Conservation (phyloP, 2,113 vertebrate genomes). For the Casuarius casuarius region DNA sequence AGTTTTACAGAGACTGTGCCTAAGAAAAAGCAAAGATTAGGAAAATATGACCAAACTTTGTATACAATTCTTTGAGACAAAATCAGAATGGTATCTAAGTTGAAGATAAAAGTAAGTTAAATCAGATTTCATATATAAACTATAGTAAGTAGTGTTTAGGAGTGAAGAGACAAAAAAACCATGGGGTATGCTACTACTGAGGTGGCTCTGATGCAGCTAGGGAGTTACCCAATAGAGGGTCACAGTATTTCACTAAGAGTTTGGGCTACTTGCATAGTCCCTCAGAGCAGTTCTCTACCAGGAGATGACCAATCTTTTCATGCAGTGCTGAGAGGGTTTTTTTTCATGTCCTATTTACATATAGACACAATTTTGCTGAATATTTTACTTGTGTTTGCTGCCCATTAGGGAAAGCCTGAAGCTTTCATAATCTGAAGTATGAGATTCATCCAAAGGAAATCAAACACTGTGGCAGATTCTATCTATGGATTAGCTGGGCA, state of each 20-base stretch:
- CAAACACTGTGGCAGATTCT: not conserved
- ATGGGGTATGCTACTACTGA: not conserved
- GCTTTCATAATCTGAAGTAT: not conserved
- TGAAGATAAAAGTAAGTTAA: not conserved
- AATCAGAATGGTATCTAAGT: not conserved
- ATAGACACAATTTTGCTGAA: not conserved
- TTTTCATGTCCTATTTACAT: not conserved
- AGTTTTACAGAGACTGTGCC: not conserved
- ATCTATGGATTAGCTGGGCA: not conserved
- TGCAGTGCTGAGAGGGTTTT: not conserved
- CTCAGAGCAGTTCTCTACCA: not conserved
- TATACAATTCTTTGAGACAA: not conserved
- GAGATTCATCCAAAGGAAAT: not conserved
- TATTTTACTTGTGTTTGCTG: not conserved
- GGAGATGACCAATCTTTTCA: not conserved
- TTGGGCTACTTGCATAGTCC: not conserved
- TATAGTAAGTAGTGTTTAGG: fast-evolving
- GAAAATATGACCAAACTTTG: not conserved
- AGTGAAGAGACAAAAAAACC: not conserved
- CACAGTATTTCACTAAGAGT: not conserved
- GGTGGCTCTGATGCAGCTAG: not conserved
- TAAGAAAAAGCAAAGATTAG: not conserved
- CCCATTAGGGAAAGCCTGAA: not conserved
- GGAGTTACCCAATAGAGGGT: not conserved
- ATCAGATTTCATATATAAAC: not conserved